phyloP scores from a whole-genome alignment of 2,113 vertebrate genomes.

The Melanocharis versteri region DNA sequence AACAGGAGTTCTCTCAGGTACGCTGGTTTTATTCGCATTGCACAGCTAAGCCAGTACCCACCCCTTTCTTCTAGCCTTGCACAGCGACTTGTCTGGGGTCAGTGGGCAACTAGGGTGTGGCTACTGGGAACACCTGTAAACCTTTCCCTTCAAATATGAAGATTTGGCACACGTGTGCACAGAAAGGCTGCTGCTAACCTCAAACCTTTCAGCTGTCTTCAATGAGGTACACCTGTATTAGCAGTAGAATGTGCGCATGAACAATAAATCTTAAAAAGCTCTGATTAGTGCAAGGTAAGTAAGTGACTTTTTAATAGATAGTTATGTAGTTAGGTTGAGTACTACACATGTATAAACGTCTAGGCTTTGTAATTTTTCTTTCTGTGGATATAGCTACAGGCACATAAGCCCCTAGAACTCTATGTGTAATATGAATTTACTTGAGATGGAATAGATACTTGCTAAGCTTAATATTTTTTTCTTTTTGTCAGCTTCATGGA shows the following conservation, averaged over 20 bases:
- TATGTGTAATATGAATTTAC: not conserved
- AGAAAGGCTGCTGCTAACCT: not conserved
- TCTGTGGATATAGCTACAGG: not conserved
- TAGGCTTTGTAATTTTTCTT: not conserved
- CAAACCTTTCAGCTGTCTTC: not conserved
- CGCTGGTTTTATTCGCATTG: rapidly evolving
- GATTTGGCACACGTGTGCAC: rapidly evolving
- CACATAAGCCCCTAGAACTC: not conserved
- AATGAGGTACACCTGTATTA: not conserved
- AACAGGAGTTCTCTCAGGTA: not conserved
- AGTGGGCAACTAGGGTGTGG: not conserved
- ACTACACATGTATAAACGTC: not conserved
- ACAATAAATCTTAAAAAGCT: not conserved
- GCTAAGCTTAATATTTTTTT: not conserved
- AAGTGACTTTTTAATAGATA: not conserved
- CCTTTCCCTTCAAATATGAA: not conserved
- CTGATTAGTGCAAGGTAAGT: not conserved
- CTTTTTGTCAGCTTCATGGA: not conserved
- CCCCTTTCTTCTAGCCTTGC: not conserved
- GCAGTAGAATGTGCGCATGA: not conserved
- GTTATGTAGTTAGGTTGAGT: not conserved
- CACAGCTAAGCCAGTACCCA: not conserved
- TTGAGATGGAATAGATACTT: not conserved
- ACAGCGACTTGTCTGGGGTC: not conserved
- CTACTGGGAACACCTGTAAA: not conserved